Conservation (phyloP, 2,113 vertebrate species). For the Ciconia maguari region DNA sequence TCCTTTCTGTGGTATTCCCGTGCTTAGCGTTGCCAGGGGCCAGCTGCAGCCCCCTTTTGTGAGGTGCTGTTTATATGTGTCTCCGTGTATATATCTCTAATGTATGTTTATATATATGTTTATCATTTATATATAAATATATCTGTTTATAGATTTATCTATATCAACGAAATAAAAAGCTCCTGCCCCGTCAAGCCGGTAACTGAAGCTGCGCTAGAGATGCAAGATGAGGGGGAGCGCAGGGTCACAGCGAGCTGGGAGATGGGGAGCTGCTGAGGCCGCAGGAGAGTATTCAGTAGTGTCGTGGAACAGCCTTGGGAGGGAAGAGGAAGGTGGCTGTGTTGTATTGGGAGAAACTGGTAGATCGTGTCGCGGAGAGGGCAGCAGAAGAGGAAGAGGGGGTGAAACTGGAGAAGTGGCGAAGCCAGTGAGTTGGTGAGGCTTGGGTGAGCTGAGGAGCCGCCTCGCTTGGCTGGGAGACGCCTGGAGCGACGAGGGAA, state of each 20-base stretch:
- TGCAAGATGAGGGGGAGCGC: fast-evolving
- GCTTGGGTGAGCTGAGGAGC: neutral
- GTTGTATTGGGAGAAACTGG: neutral
- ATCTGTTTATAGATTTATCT: fast-evolving
- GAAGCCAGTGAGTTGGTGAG: fast-evolving
- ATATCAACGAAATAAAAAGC: too few relatives aligned
- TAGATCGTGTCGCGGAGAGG: fast-evolving
- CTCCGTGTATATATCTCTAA: neutral
- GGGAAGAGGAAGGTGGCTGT: neutral
- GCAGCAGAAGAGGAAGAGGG: neutral
- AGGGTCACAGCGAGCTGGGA: fast-evolving
- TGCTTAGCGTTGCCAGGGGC: neutral
- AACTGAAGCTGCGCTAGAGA: neutral
- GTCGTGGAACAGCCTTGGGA: neutral
- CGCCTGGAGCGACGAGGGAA: fast-evolving
- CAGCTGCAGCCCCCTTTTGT: neutral
- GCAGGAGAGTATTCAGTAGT: fast-evolving
- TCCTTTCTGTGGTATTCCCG: fast-evolving
- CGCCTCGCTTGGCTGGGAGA: fast-evolving
- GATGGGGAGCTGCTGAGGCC: fast-evolving
- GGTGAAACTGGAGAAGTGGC: fast-evolving
- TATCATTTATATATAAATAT: fast-evolving
- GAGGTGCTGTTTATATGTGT: fast-evolving
- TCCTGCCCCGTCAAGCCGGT: neutral
- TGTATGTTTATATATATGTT: fast-evolving